A percentile compares a stretch with the other conserved stretches of the same genome.
phyloP scores from a whole-genome alignment of 2,113 vertebrate species.

The Cryptotis parvus region DNA sequence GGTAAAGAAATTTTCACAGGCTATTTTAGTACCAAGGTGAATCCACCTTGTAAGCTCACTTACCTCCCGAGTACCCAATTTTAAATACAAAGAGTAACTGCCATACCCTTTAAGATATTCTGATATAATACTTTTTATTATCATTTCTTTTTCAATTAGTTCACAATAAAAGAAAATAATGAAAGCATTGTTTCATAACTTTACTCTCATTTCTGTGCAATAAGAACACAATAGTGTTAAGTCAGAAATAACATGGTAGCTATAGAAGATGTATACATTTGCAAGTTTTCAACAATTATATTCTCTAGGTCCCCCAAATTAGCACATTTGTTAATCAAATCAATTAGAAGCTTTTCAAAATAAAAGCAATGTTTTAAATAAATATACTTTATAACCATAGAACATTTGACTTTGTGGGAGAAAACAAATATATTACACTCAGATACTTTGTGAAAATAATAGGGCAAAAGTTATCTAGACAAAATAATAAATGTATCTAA shows the following conservation, averaged over 20 bases:
- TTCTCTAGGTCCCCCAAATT: constrained; percentile 86
- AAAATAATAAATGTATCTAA: constrained; percentile 46
- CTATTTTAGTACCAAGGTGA: neutral
- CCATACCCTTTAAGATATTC: neutral
- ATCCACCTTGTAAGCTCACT: neutral
- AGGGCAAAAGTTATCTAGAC: constrained; percentile 49
- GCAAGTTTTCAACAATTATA: constrained; percentile 86
- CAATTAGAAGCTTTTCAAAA: constrained; percentile 92
- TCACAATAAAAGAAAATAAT: constrained; percentile 80
- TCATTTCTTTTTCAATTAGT: constrained; percentile 57
- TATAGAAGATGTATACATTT: constrained; percentile 83
- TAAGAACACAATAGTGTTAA: constrained; percentile 89
- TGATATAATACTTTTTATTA: constrained; percentile 15
- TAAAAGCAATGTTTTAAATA: constrained; percentile 92
- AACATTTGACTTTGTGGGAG: constrained; percentile 87
- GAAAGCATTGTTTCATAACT: constrained; percentile 84
- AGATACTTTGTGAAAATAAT: constrained; percentile 85
- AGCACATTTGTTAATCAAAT: constrained; percentile 90
- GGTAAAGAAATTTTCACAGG: neutral
- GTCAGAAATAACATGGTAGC: constrained; percentile 87
- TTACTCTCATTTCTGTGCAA: constrained; percentile 90
- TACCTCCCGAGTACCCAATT: neutral
- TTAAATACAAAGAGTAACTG: neutral
- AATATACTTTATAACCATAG: constrained; percentile 89
- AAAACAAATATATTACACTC: constrained; percentile 86